A percentile compares a stretch with the other conserved stretches of the same genome.
Evolutionary conservation across 2,888 invertebrate species (phyloP).

Genomic region (Therioaphis trifolii): DNA sequence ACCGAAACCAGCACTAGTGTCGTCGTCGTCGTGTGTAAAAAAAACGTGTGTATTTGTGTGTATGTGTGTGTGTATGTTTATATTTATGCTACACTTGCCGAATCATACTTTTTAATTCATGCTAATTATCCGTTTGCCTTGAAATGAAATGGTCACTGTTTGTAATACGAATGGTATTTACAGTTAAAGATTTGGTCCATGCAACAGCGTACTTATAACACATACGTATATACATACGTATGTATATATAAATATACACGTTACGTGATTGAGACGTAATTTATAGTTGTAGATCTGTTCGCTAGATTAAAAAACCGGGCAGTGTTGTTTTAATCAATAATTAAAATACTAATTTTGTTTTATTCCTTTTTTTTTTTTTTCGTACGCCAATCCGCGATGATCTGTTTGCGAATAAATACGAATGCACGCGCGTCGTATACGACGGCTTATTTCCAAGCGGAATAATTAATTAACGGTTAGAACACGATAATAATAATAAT

Average conservation of each 20-base stretch:
- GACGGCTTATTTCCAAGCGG: no score
- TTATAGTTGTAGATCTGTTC: constrained; percentile 3
- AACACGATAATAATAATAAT: background rate
- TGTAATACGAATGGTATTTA: background rate
- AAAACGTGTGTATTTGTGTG: no score
- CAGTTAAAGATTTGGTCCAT: background rate
- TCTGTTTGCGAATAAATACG: background rate
- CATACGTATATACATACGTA: no score
- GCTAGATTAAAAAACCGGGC: background rate
- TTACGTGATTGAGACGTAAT: constrained; percentile 6
- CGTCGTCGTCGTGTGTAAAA: background rate
- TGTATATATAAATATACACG: background rate
- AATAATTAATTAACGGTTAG: background rate
- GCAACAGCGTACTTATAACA: no score
- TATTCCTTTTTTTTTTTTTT: background rate
- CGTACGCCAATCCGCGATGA: background rate
- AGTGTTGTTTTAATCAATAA: constrained; percentile 1
- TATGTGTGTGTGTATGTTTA: background rate
- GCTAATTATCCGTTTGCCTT: constrained; percentile 17
- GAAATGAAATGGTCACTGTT: background rate
- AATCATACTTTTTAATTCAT: constrained; percentile 58
- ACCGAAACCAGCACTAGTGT: background rate
- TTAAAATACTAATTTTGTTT: constrained; percentile 14
- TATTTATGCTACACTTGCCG: constrained; percentile 16
- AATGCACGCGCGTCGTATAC: background rate